Conservation (phyloP, 2,113 vertebrate species). For the Varanus salvator region DNA sequence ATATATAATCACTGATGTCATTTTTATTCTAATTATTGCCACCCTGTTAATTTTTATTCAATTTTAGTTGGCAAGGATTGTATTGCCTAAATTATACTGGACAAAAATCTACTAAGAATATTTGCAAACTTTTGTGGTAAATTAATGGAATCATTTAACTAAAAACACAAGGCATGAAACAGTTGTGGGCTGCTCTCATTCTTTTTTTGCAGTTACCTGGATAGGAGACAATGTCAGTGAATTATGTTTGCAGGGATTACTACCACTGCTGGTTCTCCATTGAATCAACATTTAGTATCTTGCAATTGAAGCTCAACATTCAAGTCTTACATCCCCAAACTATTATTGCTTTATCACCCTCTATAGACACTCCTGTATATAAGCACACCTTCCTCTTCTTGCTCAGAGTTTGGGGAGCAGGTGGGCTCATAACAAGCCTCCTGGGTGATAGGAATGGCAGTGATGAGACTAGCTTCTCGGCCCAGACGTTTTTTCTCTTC, state of each 20-base stretch:
- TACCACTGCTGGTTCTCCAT: background rate
- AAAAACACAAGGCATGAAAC: background rate
- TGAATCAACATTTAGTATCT: background rate
- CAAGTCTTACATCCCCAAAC: background rate
- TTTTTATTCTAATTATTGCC: background rate
- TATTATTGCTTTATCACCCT: background rate
- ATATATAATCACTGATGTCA: background rate
- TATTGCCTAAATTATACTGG: background rate
- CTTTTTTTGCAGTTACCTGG: background rate
- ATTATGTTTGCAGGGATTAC: background rate
- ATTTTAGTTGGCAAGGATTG: background rate
- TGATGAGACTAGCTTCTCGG: conserved; percentile 97
- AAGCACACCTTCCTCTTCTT: conserved; percentile 96
- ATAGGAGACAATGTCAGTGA: background rate
- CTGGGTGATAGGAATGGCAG: conserved; percentile 95
- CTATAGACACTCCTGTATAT: conserved; percentile 6
- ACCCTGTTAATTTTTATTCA: background rate
- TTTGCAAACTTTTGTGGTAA: background rate
- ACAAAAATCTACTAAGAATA: background rate
- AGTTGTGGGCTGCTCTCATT: background rate
- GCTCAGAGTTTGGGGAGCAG: conserved; percentile 92
- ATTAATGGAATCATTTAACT: background rate
- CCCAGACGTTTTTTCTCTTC: conserved; percentile 96
- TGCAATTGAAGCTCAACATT: background rate
- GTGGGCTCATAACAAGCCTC: conserved; percentile 97